Percentiles rank a stretch among this genome's conserved stretches.
These are phyloP conservation scores for Athene noctua DNA, from an alignment of 2,113 vertebrate species.

Conservation along the genomic window DNA sequence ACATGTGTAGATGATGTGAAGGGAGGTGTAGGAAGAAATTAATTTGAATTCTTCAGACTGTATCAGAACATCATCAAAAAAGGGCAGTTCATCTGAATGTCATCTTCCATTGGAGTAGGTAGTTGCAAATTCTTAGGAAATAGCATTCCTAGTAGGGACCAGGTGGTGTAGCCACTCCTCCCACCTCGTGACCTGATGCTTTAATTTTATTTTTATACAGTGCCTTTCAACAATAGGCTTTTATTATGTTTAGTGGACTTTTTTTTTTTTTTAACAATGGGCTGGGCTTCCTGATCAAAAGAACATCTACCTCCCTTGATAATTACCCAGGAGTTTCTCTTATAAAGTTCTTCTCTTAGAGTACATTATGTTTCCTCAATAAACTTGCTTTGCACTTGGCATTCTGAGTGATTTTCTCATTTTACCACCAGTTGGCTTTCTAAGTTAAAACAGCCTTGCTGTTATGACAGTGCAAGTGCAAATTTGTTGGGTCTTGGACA, in stretches of 20 bases:
- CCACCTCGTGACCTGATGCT: not conserved
- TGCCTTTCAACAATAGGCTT: not conserved
- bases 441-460: not conserved
- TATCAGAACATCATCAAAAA: not conserved
- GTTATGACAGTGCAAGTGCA: not conserved
- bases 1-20: not conserved
- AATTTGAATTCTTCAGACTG: not conserved
- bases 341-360: conserved; percentile 33
- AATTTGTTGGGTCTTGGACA: not conserved
- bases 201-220: not conserved
- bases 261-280: not conserved
- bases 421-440: not conserved
- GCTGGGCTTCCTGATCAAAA: conserved; percentile 60
- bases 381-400: not conserved
- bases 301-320: conserved; percentile 13
- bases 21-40: not conserved
- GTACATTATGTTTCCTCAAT: not conserved
- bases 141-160: not conserved
- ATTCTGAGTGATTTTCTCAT: not conserved
- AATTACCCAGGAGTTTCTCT: conserved; percentile 42
- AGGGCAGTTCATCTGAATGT: not conserved
- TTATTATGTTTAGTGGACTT: not conserved
- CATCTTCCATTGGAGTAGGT: not conserved
- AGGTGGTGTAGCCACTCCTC: not conserved
- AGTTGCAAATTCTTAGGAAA: not conserved